phyloP scores from a whole-genome alignment of 1,140 invertebrate genomes.

The Druon quercuslanigerum region DNA sequence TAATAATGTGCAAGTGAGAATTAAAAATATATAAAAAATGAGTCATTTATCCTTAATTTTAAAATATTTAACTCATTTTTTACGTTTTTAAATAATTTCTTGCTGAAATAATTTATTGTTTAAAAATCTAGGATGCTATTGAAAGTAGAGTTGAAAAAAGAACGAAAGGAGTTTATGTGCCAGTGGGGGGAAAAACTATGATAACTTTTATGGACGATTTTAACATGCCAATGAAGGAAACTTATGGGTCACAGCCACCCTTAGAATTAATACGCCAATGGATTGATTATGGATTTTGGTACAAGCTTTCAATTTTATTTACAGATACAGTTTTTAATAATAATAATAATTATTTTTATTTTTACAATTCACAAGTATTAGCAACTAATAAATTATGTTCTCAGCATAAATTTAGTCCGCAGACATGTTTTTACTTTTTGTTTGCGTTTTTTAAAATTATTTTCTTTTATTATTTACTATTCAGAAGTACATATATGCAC shows the following conservation, averaged over 20 bases:
- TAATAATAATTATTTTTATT: too few relatives aligned
- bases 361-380: too few relatives aligned
- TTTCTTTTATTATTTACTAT: too few relatives aligned
- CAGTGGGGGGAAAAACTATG: constrained; percentile 85
- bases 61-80: background rate
- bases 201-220: constrained; percentile 92
- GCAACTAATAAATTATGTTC: too few relatives aligned
- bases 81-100: background rate
- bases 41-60: too few relatives aligned
- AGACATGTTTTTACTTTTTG: too few relatives aligned
- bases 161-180: constrained; percentile 87
- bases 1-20: constrained; percentile 78
- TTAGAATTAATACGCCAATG: constrained; percentile 89
- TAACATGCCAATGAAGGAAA: constrained; percentile 92
- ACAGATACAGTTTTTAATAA: background rate
- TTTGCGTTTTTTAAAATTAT: too few relatives aligned
- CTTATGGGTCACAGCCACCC: constrained; percentile 89
- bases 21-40: too few relatives aligned
- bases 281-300: constrained; percentile 92
- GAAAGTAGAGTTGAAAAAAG: constrained; percentile 88
- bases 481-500: too few relatives aligned
- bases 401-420: too few relatives aligned
- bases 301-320: constrained; percentile 30
- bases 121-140: constrained; percentile 78
- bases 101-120: background rate